phyloP scores from a whole-genome alignment of 2,797 vertebrate species.

The Mustela erminea region DNA sequence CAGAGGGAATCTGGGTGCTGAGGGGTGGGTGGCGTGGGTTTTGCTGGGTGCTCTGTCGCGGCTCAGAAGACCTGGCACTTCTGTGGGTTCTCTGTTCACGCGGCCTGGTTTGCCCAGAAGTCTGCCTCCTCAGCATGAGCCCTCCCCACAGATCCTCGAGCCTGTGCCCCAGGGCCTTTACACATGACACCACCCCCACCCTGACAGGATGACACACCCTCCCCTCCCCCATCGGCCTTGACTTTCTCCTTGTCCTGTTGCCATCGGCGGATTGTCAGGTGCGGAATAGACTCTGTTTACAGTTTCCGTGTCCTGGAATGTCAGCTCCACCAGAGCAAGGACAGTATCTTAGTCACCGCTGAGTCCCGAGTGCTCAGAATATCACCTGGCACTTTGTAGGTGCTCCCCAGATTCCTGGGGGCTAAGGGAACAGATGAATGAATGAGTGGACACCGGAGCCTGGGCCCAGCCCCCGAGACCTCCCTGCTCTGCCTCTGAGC shows the following conservation, averaged over 20 bases:
- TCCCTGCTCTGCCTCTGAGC: not conserved
- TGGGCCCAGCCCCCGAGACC: not conserved
- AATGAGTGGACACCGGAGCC: accelerated
- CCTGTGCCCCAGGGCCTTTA: not conserved
- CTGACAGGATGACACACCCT: not conserved
- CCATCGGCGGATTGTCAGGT: accelerated
- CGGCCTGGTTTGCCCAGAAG: accelerated
- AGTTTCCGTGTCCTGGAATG: too few relatives aligned
- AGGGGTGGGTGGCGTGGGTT: accelerated
- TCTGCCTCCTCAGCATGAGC: not conserved
- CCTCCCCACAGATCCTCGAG: accelerated
- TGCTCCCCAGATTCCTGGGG: not conserved
- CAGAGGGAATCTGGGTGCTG: not conserved
- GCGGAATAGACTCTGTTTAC: not conserved
- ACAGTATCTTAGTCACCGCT: accelerated
- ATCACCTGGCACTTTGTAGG: not conserved
- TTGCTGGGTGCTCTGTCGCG: not conserved
- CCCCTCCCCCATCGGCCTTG: not conserved
- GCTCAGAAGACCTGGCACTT: accelerated
- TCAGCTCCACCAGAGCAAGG: not conserved
- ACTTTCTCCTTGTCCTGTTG: not conserved
- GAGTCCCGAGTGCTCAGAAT: not conserved
- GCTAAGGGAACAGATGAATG: not conserved
- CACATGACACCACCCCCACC: accelerated
- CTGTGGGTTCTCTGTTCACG: accelerated